These are phyloP conservation scores for Acronicta alni DNA, from an alignment of 2,888 invertebrate genomes.

Conservation along the genomic window DNA sequence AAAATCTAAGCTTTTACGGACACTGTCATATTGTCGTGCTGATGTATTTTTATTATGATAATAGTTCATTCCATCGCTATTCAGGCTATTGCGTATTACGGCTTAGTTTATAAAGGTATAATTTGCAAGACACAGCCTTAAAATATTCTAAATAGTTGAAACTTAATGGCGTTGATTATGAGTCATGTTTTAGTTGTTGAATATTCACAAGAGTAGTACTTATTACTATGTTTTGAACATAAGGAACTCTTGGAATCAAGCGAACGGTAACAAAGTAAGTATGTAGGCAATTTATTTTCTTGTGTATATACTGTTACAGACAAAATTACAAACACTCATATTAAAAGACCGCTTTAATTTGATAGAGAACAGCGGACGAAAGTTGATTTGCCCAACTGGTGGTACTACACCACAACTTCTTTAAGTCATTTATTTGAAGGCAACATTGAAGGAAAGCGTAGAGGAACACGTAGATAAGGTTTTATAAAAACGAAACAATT, in stretches of 20 bases:
- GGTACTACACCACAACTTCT: too few relatives aligned
- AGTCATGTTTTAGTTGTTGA: constrained; percentile 23
- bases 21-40: constrained; percentile 26
- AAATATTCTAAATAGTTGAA: constrained; percentile 17
- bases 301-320: not conserved
- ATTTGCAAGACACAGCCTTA: constrained; percentile 28
- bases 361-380: too few relatives aligned
- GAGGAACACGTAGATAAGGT: too few relatives aligned
- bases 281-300: constrained; percentile 26
- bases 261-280: constrained; percentile 2
- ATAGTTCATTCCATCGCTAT: constrained; percentile 32
- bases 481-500: too few relatives aligned
- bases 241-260: constrained; percentile 5
- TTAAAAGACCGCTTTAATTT: too few relatives aligned
- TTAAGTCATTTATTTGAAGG: too few relatives aligned
- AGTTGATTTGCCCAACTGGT: too few relatives aligned
- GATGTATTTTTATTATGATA: constrained; percentile 27
- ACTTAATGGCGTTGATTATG: constrained; percentile 25
- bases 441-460: too few relatives aligned
- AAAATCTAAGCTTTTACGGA: constrained; percentile 44
- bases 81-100: constrained; percentile 5
- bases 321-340: too few relatives aligned
- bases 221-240: constrained; percentile 20
- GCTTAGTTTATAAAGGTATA: constrained; percentile 17
- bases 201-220: constrained; percentile 38